Conservation (phyloP, 2,888 invertebrate genomes). For the Drosophila multiciliata region DNA sequence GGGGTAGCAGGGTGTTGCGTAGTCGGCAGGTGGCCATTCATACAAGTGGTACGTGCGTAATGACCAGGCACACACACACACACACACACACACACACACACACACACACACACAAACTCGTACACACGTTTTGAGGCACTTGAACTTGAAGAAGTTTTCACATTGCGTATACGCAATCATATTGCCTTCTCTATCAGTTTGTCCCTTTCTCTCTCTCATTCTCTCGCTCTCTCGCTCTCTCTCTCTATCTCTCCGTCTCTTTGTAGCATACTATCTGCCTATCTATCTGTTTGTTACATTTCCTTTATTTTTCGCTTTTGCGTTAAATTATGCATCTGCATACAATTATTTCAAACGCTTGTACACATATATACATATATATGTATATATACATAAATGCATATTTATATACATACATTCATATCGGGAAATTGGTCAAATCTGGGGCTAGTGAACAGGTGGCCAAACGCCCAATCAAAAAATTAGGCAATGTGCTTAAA, state of each 20-base stretch:
- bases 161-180: conserved; percentile 76
- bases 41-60: conserved; percentile 78
- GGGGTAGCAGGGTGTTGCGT: neutral
- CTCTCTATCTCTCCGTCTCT: neutral
- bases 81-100: conserved; percentile 34
- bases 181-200: conserved; percentile 34
- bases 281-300: conserved; percentile 2
- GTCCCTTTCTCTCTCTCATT: neutral
- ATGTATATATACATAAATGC: neutral
- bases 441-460: conserved; percentile 65
- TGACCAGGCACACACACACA: conserved; percentile 68
- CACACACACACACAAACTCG: conserved; percentile 35
- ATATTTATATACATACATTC: neutral
- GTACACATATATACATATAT: conserved; percentile 14
- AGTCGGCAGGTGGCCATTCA: conserved; percentile 60
- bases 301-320: conserved; percentile 19
- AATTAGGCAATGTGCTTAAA: neutral
- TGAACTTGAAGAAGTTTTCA: conserved; percentile 73
- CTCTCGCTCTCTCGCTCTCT: neutral
- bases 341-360: conserved; percentile 29
- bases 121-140: conserved; percentile 47
- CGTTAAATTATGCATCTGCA: conserved; percentile 67
- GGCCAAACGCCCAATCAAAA: conserved; percentile 37
- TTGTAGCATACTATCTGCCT: neutral
- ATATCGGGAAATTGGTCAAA: neutral